phyloP scores from a whole-genome alignment of 2,797 vertebrate genomes.

The Anas georgica region DNA sequence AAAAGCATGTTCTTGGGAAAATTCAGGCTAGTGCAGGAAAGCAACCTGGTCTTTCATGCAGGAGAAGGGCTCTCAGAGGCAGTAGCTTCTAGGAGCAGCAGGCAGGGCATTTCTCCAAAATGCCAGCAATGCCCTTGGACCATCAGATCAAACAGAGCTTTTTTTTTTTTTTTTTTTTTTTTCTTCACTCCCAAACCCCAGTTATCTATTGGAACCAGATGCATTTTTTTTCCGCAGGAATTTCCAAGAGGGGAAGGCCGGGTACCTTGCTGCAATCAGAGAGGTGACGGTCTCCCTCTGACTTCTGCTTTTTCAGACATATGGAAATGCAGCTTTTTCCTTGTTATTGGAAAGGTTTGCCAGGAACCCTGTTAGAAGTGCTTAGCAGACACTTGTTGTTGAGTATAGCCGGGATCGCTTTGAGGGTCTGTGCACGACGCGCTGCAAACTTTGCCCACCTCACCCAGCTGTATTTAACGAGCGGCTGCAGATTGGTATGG shows the following conservation, averaged over 20 bases:
- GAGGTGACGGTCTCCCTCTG: background rate
- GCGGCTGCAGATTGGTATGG: accelerated
- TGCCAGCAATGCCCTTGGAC: background rate
- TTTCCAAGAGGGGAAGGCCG: background rate
- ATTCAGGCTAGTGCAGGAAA: background rate
- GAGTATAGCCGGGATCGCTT: background rate
- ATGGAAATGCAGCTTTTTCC: background rate
- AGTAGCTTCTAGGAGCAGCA: background rate
- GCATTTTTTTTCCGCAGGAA: background rate
- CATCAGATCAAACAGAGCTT: background rate
- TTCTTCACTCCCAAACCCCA: background rate
- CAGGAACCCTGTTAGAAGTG: background rate
- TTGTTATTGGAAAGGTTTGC: background rate
- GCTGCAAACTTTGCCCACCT: background rate
- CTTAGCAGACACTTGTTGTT: slow-evolving; percentile 53
- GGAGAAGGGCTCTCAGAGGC: background rate
- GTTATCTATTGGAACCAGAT: slow-evolving; percentile 44
- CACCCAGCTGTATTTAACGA: background rate
- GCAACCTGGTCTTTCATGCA: background rate
- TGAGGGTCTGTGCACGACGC: background rate
- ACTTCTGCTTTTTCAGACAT: background rate
- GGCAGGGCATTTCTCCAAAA: background rate
- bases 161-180: background rate
- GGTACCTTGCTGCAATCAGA: background rate
- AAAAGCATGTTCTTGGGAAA: background rate